Percentiles rank a stretch among this genome's conserved stretches.
Evolutionary conservation across 2,888 invertebrate genomes (phyloP).

Genomic region (Bugula neritina): DNA sequence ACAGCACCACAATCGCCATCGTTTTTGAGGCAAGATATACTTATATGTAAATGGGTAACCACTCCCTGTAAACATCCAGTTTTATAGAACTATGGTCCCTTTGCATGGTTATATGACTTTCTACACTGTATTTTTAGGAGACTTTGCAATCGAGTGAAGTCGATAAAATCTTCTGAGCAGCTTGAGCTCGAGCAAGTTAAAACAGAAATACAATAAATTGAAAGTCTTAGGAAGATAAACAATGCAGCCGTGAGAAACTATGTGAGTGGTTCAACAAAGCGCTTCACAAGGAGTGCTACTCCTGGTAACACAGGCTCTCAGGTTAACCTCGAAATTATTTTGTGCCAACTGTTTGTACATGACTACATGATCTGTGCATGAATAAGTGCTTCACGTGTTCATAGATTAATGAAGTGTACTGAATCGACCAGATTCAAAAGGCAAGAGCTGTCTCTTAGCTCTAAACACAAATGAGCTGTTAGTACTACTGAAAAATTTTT

Average conservation of each 20-base stretch:
- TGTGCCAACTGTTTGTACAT: too few species aligned
- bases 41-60: too few species aligned
- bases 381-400: too few species aligned
- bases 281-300: too few species aligned
- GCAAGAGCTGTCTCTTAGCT: background rate
- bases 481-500: background rate
- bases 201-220: constrained; percentile 37
- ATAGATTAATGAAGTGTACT: constrained; percentile 5
- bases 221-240: constrained; percentile 37
- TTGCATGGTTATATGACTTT: too few species aligned
- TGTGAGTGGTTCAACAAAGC: too few species aligned
- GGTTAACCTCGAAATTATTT: too few species aligned
- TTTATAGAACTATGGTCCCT: too few species aligned
- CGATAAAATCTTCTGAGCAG: constrained; percentile 42
- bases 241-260: constrained; percentile 29
- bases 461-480: background rate
- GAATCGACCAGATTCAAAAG: background rate
- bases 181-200: constrained; percentile 43
- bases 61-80: too few species aligned
- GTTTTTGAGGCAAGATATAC: background rate
- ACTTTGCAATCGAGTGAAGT: background rate
- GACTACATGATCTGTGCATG: too few species aligned
- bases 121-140: background rate
- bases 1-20: constrained; percentile 4
- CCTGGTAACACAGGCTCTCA: too few species aligned